phyloP scores from a whole-genome alignment of 2,113 vertebrate genomes.

The Mastomys natalensis region DNA sequence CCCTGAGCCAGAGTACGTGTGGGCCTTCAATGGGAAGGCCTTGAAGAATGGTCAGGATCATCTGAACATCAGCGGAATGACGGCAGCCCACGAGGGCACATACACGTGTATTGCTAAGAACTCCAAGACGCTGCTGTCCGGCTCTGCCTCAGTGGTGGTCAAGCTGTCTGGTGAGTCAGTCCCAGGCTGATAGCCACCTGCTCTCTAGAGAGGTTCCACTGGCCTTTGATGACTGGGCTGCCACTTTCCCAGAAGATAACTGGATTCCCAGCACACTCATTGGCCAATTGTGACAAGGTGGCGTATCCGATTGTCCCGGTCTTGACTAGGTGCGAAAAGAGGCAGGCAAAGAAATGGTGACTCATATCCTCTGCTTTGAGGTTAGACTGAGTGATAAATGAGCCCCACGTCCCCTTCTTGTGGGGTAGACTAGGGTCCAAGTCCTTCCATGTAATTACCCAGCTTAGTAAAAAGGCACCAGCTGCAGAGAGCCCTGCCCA shows the following conservation, averaged over 20 bases:
- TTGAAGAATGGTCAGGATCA: background rate
- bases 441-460: background rate
- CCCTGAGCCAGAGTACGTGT: slow-evolving; percentile 75
- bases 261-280: background rate
- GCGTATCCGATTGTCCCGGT: background rate
- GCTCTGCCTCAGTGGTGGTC: slow-evolving; percentile 77
- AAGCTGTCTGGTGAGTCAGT: slow-evolving; percentile 74
- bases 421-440: too few species aligned
- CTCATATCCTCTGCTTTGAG: background rate
- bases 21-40: slow-evolving; percentile 75
- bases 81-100: slow-evolving; percentile 48
- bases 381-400: background rate
- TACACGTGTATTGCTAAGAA: slow-evolving; percentile 81
- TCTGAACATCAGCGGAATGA: slow-evolving; percentile 76
- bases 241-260: background rate
- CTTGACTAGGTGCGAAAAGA: background rate
- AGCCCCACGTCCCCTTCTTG: fast-evolving
- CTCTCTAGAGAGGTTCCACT: fast-evolving
- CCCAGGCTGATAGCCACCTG: background rate
- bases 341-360: background rate
- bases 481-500: background rate
- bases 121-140: slow-evolving; percentile 78
- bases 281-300: background rate
- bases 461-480: background rate
- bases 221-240: background rate